Percentiles rank a stretch among this genome's conserved stretches.
Evolutionary conservation across 2,113 vertebrate species (phyloP).

Genomic region (Podiceps cristatus): DNA sequence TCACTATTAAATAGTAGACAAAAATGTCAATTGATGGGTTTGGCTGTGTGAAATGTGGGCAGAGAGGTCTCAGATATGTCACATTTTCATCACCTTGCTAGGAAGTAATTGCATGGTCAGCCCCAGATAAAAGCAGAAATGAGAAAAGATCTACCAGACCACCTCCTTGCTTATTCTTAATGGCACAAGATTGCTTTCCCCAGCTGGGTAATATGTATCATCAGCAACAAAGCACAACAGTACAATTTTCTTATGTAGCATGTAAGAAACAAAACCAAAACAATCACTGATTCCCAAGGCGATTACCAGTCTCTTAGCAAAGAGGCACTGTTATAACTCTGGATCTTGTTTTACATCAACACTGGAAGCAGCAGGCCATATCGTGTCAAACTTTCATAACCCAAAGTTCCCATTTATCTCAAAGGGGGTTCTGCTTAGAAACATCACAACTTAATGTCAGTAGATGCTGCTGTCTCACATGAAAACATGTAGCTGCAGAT

Average conservation of each 20-base stretch:
- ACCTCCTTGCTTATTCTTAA: not conserved
- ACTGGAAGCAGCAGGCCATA: not conserved
- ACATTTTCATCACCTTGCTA: not conserved
- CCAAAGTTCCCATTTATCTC: not conserved
- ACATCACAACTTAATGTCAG: not conserved
- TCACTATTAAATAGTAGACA: not conserved
- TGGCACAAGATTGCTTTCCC: not conserved
- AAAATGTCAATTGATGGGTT: not conserved
- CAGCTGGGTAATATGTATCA: not conserved
- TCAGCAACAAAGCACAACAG: not conserved
- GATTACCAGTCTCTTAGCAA: not conserved
- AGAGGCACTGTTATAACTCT: not conserved
- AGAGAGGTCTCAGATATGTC: not conserved
- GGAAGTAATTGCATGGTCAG: not conserved
- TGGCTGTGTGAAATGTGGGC: not conserved
- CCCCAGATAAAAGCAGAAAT: not conserved
- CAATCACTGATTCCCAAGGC: not conserved
- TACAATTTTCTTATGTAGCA: not conserved
- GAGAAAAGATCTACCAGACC: not conserved
- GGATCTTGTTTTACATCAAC: not conserved
- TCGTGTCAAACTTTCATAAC: rapidly evolving
- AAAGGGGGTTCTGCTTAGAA: not conserved
- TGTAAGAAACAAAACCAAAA: not conserved
- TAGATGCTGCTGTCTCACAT: not conserved
- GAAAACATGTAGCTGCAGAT: not conserved